Base-by-base conservation (phyloP, 1,140 invertebrate genomes). In the Phthorimaea operculella region DNA sequence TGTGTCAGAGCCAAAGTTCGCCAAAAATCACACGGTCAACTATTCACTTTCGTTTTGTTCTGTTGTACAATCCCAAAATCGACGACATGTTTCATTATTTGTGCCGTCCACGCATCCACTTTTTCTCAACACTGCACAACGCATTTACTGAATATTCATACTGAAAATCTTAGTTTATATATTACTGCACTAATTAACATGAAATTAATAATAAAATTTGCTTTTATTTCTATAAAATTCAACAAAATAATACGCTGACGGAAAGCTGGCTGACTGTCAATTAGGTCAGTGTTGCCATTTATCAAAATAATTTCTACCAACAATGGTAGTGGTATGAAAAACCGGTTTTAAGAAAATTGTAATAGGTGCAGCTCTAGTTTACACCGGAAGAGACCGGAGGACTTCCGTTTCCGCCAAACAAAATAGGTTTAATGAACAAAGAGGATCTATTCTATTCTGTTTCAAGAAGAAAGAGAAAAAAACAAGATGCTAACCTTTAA, bases 21-120 rank as follows among this genome's bases (percentile, higher is more conserved):
- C 36, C 36, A n/a, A 65, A 70, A 72, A 64, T 58, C 58, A 58
- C 68, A 75, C 75, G 65, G 63, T 78, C 70, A 76, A 70, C 75
- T 79, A 66, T 60, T 76, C 75, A 84, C 81, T 84, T 84, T 84
- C 81, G 74, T 84, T 82, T 84, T 74, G 81, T 84, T 62, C 79
- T 73, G 68, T 73, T 84, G 77, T 84, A 84, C 62, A 74, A 78
- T 72, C 80, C 75, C 71, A 68, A 75, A 62, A 61, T 67, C 62
- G 73, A 60, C 58, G 73, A 80, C 80, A 83, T 83, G 55, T 79
- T 80, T 74, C 76, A 77, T 77, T 66, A 65, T 59, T 33, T 48
- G 69, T 72, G 57, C 58, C 64, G 66, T 75, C 70, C 55, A 48
- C 64, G 58, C 58, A 64, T 74, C 47, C 52, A 68, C 51, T 45